phyloP scores from a whole-genome alignment of 2,113 vertebrate genomes.

The Cryptomyrus ogoouensis region DNA sequence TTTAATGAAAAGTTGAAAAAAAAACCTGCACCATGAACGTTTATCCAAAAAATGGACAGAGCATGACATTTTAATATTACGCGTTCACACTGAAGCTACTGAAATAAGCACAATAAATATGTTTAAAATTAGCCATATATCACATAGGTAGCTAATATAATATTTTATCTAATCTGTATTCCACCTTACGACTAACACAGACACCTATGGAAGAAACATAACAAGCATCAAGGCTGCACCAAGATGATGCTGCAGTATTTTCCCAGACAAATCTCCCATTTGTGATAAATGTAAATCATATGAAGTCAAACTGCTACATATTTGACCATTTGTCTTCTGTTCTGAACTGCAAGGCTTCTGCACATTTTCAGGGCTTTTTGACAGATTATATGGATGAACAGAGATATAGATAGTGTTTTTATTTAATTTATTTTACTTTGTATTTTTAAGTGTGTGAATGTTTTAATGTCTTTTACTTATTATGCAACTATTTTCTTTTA shows the following conservation, averaged over 20 bases:
- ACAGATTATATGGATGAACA: not conserved
- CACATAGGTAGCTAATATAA: not conserved
- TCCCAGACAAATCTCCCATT: not conserved
- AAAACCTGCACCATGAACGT: not conserved
- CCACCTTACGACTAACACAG: not conserved
- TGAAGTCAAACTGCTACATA: not conserved
- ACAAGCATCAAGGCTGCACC: not conserved
- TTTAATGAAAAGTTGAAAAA: not conserved
- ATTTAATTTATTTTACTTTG: too few relatives aligned
- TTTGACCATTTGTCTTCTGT: not conserved
- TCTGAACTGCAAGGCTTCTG: not conserved
- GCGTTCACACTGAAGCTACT: not conserved
- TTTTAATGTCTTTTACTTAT: too few relatives aligned
- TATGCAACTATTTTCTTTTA: too few relatives aligned
- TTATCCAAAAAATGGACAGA: not conserved
- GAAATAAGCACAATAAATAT: not conserved
- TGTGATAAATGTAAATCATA: not conserved
- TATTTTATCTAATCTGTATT: not conserved
- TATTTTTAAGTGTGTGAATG: too few relatives aligned
- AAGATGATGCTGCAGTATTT: not conserved
- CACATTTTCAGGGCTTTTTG: not conserved
- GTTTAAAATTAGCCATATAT: not conserved
- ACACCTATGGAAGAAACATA: not conserved
- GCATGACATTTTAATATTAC: not conserved
- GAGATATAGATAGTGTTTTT: not conserved